Conservation (phyloP, 2,113 vertebrate genomes). For the Octodon degus region DNA sequence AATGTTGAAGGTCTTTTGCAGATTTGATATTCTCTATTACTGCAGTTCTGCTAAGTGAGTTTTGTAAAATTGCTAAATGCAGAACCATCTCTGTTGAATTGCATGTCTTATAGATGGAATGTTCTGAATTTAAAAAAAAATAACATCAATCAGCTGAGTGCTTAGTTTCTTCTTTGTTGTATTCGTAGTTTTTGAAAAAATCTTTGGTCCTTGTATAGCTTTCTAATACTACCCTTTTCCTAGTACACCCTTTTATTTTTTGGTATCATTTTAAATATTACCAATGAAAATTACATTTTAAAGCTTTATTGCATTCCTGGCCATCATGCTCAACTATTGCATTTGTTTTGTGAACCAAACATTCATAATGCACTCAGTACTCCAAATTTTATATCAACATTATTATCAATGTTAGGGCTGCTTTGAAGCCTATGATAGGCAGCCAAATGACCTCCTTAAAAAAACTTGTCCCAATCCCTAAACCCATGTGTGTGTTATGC, state of each 20-base stretch:
- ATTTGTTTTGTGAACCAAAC: background rate
- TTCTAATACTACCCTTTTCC: background rate
- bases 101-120: background rate
- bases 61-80: constrained; percentile 59
- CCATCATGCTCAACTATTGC: background rate
- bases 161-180: constrained; percentile 34
- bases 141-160: background rate
- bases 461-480: background rate
- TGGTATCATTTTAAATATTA: background rate
- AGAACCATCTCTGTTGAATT: background rate
- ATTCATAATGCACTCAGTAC: background rate
- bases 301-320: background rate
- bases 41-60: background rate
- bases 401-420: background rate
- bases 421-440: background rate
- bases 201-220: background rate
- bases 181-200: background rate
- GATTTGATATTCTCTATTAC: constrained; percentile 41
- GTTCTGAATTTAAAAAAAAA: constrained; percentile 18
- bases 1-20: constrained; percentile 59
- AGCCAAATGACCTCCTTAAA: background rate
- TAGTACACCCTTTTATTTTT: background rate
- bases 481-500: background rate
- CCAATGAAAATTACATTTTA: background rate
- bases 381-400: background rate